Evolutionary conservation across 2,113 vertebrate genomes (phyloP).

Genomic region (Ceyx cyanopectus): DNA sequence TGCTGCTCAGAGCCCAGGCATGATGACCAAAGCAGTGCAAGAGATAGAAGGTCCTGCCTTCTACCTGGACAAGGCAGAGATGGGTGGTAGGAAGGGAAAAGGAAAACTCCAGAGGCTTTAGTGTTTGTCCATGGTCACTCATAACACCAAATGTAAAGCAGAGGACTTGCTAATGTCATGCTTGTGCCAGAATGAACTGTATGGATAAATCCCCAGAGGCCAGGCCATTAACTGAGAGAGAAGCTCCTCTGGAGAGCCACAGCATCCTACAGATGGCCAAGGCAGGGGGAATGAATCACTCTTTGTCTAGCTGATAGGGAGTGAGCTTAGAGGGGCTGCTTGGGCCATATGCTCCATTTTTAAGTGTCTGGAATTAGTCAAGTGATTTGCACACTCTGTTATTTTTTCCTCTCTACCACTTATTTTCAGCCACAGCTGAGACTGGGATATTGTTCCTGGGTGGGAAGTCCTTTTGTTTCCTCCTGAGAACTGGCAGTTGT

Average conservation of each 20-base stretch:
- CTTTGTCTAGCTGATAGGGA: background rate
- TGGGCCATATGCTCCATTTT: background rate
- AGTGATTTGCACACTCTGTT: background rate
- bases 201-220: background rate
- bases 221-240: background rate
- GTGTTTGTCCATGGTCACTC: background rate
- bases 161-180: background rate
- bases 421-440: background rate
- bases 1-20: background rate
- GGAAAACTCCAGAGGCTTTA: background rate
- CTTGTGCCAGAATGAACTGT: background rate
- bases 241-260: background rate
- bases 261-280: background rate
- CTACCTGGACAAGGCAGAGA: background rate
- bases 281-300: background rate
- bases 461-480: background rate
- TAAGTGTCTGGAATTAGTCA: background rate
- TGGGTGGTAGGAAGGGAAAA: background rate
- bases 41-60: background rate
- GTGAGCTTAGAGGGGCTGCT: background rate
- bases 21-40: background rate
- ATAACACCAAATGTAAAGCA: background rate
- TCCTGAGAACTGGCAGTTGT: background rate
- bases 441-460: background rate
- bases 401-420: background rate